Evolutionary conservation across 2,797 vertebrate species (phyloP).

Genomic region (Lophotriccus pileatus): DNA sequence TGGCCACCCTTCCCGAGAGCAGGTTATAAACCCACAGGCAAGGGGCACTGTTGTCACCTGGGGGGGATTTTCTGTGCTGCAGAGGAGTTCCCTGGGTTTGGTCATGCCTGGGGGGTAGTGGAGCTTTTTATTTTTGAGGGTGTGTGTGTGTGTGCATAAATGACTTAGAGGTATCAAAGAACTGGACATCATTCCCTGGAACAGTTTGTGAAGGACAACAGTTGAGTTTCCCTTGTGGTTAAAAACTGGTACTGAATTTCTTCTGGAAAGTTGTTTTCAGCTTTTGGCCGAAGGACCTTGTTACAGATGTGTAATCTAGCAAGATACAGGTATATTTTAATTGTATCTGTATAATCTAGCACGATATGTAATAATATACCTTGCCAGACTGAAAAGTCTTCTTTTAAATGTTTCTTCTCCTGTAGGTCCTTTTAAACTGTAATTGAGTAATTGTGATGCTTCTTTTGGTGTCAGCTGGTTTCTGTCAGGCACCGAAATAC

Average conservation of each 20-base stretch:
- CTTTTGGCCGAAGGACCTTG: background rate
- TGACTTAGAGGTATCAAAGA: background rate
- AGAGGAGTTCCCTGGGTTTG: background rate
- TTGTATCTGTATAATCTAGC: background rate
- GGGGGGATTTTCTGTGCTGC: background rate
- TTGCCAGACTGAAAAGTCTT: background rate
- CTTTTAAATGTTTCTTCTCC: background rate
- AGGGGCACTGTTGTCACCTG: background rate
- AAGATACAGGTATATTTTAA: background rate
- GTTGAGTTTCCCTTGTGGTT: background rate
- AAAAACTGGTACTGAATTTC: background rate
- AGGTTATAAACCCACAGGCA: background rate
- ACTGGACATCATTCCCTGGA: background rate
- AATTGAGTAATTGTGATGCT: background rate
- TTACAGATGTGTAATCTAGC: background rate
- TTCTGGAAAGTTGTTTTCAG: background rate
- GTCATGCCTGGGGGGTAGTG: background rate
- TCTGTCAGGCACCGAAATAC: background rate
- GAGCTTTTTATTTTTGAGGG: background rate
- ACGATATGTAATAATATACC: too few species aligned
- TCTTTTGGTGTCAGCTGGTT: background rate
- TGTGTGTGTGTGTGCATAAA: background rate
- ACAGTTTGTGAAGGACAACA: background rate
- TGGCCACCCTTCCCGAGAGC: background rate
- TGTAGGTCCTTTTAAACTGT: background rate